Evolutionary conservation across 2,888 invertebrate species (phyloP), one percentile per base, ranked within the genome.

Genomic region (Drosophila eohydei): DNA sequence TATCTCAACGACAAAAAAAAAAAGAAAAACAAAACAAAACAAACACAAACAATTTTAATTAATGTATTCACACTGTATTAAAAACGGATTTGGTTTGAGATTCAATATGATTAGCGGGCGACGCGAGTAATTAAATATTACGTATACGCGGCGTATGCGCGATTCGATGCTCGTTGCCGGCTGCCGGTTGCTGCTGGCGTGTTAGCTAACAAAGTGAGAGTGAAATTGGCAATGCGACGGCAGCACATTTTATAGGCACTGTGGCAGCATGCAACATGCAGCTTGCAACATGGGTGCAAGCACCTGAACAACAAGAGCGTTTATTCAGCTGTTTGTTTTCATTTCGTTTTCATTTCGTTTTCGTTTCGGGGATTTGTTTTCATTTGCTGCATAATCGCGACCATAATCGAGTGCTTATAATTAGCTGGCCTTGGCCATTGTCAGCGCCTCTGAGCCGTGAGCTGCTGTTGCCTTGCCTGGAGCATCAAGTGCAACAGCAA

Each of bases 201-300:
- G 77, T 77, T 81, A 78, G 80, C 87, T 72, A 81, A 81, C 81
- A 75, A 78, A 85, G 83, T 83, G 89, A 91, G 91, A 91, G 91
- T 91, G 91, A 91, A 91, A 91, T 87, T 82, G 82, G 74, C 81
- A 75, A 64, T 61, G 75, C 73, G 66, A 59, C 69, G 64, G 67
- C 65, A 71, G 76, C 79, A 73, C 82, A 74, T 89, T 91, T 91
- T 91, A 91, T 91, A 91, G 81, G 62, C 72, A 73, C 0, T 26
- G 36, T 1, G 28, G 54, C 51, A 21, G 51, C 73, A 61, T 64
- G 60, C 57, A 51, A 46, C 59, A 28, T 58, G 61, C 61, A 52
- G 60, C 72, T 56, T 58, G 70, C 58, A 64, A 38, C 72, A 52
- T 76, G 77, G 79, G 87, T 87, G 82, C 81, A 89, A 83, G 75